phyloP scores from a whole-genome alignment of 2,113 vertebrate species.

The Siniperca knerii region DNA sequence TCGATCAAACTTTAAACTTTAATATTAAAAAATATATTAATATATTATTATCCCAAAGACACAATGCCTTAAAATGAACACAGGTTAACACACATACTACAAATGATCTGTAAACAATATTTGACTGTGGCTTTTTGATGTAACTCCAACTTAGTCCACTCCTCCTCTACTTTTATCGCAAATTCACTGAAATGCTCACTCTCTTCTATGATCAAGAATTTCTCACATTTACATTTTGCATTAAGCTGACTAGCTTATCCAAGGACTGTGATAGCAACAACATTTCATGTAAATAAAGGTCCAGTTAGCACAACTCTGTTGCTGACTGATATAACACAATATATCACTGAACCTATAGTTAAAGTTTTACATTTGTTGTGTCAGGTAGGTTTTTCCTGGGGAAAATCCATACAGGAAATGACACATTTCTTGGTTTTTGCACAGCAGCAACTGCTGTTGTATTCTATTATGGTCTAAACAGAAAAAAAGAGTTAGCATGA shows the following conservation, averaged over 20 bases:
- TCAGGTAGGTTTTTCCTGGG: slow-evolving; percentile 25
- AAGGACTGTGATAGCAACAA: neutral
- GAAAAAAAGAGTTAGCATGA: neutral
- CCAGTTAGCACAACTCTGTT: neutral
- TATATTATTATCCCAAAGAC: too few relatives aligned
- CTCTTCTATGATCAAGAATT: neutral
- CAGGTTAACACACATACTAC: neutral
- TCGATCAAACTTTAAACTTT: neutral
- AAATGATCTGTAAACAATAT: neutral
- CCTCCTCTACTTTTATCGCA: neutral
- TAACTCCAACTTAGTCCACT: neutral
- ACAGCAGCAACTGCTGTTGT: neutral
- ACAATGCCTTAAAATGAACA: neutral
- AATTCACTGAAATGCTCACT: neutral
- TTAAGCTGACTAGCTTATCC: neutral
- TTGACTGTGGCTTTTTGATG: neutral
- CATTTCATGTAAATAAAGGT: neutral
- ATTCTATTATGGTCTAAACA: neutral
- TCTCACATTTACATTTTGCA: neutral
- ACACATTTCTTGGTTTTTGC: slow-evolving; percentile 2
- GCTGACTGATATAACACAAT: neutral
- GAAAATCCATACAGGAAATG: slow-evolving; percentile 49
- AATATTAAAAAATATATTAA: neutral
- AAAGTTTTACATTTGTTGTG: slow-evolving; percentile 12
- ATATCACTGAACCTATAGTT: neutral